Conservation (phyloP, 2,888 invertebrate species). For the Acanthopleura granulata region DNA sequence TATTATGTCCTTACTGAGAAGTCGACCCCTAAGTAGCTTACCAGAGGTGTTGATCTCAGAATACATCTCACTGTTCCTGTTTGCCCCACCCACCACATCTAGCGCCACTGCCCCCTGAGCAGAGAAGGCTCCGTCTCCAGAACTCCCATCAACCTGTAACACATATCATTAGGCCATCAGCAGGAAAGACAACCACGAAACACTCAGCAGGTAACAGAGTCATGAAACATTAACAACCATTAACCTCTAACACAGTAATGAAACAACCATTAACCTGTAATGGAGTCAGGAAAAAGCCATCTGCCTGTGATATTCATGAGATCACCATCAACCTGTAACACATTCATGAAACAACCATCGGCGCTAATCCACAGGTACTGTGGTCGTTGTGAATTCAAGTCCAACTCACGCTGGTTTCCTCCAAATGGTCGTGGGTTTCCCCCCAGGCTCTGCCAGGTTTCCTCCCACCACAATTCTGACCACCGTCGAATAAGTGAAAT, state of each 20-base stretch:
- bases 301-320: too few relatives aligned
- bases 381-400: too few relatives aligned
- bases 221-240: neutral
- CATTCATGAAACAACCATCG: too few relatives aligned
- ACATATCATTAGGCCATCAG: neutral
- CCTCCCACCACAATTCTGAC: too few relatives aligned
- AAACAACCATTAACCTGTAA: too few relatives aligned
- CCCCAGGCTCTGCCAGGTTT: too few relatives aligned
- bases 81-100: neutral
- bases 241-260: neutral
- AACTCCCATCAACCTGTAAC: conserved; percentile 57
- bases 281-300: too few relatives aligned
- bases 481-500: too few relatives aligned
- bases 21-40: neutral
- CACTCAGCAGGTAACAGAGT: neutral
- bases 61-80: conserved; percentile 9
- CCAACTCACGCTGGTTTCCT: too few relatives aligned
- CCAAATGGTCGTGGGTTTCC: too few relatives aligned
- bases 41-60: conserved; percentile 6
- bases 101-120: neutral
- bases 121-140: conserved; percentile 52
- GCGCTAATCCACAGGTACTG: too few relatives aligned
- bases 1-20: neutral
- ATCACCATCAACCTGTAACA: too few relatives aligned
- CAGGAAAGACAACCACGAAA: neutral